Evolutionary conservation across 2,888 invertebrate genomes (phyloP).

Genomic region (Cancer borealis): DNA sequence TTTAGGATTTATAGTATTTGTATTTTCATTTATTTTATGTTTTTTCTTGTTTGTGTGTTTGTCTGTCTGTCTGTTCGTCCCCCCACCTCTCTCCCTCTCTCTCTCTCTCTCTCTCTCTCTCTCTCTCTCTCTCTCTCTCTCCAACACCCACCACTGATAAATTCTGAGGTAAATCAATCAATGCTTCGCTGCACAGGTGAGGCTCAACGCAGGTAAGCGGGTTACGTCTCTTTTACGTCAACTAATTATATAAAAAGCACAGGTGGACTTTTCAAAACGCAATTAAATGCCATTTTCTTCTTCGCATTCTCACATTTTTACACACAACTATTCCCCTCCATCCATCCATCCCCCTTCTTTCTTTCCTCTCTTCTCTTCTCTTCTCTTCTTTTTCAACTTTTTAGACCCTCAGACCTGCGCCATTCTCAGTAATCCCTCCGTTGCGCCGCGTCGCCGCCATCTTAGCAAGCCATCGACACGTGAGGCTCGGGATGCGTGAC

Average conservation of each 20-base stretch:
- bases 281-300: constrained; percentile 26
- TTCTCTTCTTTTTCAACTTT: neutral
- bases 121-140: constrained; percentile 37
- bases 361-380: neutral
- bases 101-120: constrained; percentile 40
- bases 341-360: neutral
- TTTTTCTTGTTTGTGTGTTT: neutral
- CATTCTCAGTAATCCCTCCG: neutral
- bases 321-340: neutral
- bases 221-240: constrained; percentile 14
- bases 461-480: neutral
- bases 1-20: neutral
- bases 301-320: neutral
- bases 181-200: constrained; percentile 1
- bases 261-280: neutral
- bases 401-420: neutral
- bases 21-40: neutral
- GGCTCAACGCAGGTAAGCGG: neutral
- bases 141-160: neutral
- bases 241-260: neutral
- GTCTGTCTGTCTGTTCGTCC: neutral
- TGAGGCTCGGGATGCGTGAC: neutral
- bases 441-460: neutral
- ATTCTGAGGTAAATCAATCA: constrained; percentile 20
- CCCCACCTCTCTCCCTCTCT: neutral